phyloP scores from a whole-genome alignment of 2,797 vertebrate genomes.

The Poecilia picta region DNA sequence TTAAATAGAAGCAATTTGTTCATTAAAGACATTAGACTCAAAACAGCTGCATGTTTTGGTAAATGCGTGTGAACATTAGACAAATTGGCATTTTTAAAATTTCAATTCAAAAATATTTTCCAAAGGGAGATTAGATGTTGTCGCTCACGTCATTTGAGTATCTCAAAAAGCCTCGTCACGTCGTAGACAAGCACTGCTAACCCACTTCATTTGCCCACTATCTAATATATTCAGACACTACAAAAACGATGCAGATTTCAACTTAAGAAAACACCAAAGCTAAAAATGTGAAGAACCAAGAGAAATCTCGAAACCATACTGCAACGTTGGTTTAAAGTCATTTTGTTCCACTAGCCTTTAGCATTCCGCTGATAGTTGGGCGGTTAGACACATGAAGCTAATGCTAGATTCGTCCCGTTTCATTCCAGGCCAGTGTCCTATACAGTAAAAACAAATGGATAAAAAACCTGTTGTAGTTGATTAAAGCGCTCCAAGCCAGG shows the following conservation, averaged over 20 bases:
- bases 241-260: neutral
- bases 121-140: too few species aligned
- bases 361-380: neutral
- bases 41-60: neutral
- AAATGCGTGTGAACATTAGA: neutral
- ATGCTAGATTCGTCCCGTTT: neutral
- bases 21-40: neutral
- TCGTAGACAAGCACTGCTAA: too few species aligned
- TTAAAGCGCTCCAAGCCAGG: neutral
- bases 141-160: too few species aligned
- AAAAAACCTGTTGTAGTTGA: neutral
- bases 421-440: neutral
- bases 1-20: neutral
- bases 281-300: neutral
- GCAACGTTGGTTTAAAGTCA: neutral
- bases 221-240: neutral
- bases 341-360: neutral
- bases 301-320: neutral
- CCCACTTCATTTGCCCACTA: neutral
- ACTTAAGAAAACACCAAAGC: neutral
- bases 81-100: neutral
- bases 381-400: neutral
- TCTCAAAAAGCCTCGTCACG: too few species aligned
- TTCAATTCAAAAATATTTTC: too few species aligned
- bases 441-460: neutral